Conservation (phyloP, 2,797 vertebrate genomes). For the Sarcoramphus papa region DNA sequence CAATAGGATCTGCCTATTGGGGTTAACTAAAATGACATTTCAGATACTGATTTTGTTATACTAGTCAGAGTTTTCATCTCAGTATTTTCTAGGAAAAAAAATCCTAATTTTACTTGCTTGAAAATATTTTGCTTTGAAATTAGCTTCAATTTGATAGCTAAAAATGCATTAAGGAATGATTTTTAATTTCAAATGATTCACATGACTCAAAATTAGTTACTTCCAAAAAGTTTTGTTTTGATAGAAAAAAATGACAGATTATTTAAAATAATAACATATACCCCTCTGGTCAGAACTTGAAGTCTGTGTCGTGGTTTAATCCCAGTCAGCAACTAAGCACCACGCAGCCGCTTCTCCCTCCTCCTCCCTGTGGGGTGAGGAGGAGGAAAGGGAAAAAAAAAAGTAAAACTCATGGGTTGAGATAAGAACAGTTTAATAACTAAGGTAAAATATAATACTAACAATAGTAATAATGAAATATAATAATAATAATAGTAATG, state of each 20-base stretch:
- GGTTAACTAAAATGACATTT: not conserved
- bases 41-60: not conserved
- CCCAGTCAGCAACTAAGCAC: too few relatives aligned
- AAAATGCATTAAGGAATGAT: not conserved
- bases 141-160: not conserved
- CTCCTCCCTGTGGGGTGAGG: too few relatives aligned
- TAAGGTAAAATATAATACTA: too few relatives aligned
- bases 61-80: not conserved
- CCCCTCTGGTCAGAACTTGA: not conserved
- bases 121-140: not conserved
- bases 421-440: too few relatives aligned
- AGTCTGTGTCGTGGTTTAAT: not conserved
- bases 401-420: too few relatives aligned
- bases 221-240: not conserved
- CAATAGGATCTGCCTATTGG: not conserved
- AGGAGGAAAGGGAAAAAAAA: too few relatives aligned
- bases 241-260: not conserved
- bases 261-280: not conserved
- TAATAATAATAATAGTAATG: too few relatives aligned
- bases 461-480: too few relatives aligned
- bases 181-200: not conserved
- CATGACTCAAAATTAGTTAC: not conserved
- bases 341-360: too few relatives aligned
- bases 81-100: not conserved
- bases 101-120: not conserved